Evolutionary conservation across 2,797 vertebrate genomes (phyloP).

Genomic region (Lacerta viridis): DNA sequence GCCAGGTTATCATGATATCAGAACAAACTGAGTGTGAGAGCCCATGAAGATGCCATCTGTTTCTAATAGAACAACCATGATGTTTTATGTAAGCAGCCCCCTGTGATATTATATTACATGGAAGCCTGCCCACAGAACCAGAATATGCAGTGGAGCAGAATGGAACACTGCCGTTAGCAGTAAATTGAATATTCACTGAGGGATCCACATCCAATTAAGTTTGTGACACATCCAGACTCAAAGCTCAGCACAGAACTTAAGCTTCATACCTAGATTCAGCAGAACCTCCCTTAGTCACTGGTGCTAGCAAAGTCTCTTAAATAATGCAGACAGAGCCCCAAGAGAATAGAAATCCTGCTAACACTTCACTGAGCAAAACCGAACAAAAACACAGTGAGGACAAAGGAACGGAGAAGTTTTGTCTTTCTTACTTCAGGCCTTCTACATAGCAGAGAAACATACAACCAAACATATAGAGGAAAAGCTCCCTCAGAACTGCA

Average conservation of each 20-base stretch:
- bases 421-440: no score
- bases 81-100: slow-evolving; percentile 7
- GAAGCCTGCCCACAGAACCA: slow-evolving; percentile 1
- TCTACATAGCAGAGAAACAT: no score
- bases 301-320: no score
- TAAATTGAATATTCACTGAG: slow-evolving; percentile 17
- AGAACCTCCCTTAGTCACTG: background rate
- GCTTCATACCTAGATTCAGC: background rate
- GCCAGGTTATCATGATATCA: slow-evolving; percentile 14
- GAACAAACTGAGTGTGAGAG: slow-evolving; percentile 28
- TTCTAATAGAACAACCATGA: slow-evolving; percentile 8
- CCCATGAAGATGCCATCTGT: slow-evolving; percentile 32
- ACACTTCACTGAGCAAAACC: no score
- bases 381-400: no score
- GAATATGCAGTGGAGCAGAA: background rate
- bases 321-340: no score
- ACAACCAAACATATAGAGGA: no score
- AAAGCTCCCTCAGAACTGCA: no score
- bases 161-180: background rate
- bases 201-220: slow-evolving; percentile 10
- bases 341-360: no score
- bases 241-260: background rate
- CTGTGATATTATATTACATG: slow-evolving; percentile 27
- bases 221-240: slow-evolving; percentile 11
- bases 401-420: no score